Base-by-base conservation (phyloP, 2,888 invertebrate genomes). In the Itoplectis maculator region DNA sequence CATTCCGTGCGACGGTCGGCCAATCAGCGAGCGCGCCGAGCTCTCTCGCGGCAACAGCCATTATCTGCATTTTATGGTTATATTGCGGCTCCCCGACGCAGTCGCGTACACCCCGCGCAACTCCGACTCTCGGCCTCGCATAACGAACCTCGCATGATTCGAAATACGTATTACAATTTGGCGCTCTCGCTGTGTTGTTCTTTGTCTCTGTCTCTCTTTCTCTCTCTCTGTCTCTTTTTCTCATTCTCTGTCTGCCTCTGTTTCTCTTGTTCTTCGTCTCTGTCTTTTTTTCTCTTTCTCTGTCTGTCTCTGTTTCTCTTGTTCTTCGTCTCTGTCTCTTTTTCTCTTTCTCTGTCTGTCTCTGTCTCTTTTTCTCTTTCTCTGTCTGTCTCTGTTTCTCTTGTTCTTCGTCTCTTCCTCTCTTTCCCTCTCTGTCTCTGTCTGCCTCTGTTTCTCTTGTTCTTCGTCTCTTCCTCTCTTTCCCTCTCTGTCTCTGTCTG, bases 1-100 rank as follows among this genome's bases (percentile, higher is more conserved):
- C 74, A 66, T 70, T 85, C 82, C 88, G 84, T 84, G 87, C 87
- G 88, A 88, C 88, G 87, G 88, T 88, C 87, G 86, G 69, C 69
- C 82, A 77, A 83, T 79, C 56, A 47, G 69, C 73, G 49, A 69
- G 56, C 51, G 20, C 70, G 74, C 56, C 70, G 81, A 82, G 82
- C 70, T 87, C 70, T 87, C 88, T 84, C 88, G 88, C 88, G 88
- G 88, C 88, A 88, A 76, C 87, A 88, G 88, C 90, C 90, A 92
- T 92, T 92, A 92, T 91, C 92, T 91, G 88, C 90, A 91, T 92
- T 92, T 92, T 92, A 92, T 92, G 91, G 91, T 90, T 92, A 91
- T 92, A 92, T 92, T 92, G 91, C 92, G 86, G 89, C 87, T 87
- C 37, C 88, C 37, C 88, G 88, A 88, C 76, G n/a, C n/a, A n/a